Base-by-base conservation (phyloP, 2,888 invertebrate species). In the Syritta pipiens region DNA sequence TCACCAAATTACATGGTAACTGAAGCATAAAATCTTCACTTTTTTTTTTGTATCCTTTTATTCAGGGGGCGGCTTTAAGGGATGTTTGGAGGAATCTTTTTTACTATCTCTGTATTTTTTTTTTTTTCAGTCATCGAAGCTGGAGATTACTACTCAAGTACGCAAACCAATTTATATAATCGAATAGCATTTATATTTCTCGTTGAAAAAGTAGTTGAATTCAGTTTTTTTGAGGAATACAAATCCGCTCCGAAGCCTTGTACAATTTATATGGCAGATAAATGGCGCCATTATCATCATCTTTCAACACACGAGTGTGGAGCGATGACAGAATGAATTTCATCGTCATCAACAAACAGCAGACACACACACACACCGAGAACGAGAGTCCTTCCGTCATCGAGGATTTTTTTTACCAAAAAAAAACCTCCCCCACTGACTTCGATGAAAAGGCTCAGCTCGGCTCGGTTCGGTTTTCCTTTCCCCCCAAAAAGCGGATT, bases 311-410 rank as follows among this genome's bases (percentile, higher is more conserved):
- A 30, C 30, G 48, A 37, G 46, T 6, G 46, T 62, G n/a, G 28
- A 62, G 48, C 26, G 75, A 48, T 75, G 75, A 75, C 60, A 75
- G 68, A 46, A 42, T 55, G 42, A 68, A 60, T 75, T 75, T 75
- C 51, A 62, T 32, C 46, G 48, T 53, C 75, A 68, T 75, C 68
- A 68, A 68, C 68, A 32, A 46, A 68, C 26, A n/a, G n/a, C n/a
- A 46, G 46, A 46, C 22, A 12, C 26, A 37, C 22, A 9, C 14
- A 37, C 17, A 14, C 17, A 37, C 9, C 12, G 17, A 37, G 37
- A 17, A 37, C 37, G 32, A 46, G 68, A 30, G 12, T 68, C n/a
- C n/a, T n/a, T 60, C 60, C 30, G 53, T 75, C 68, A 68, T 62
- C 48, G 32, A 35, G 60, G 46, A 55, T 68, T 75, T 75, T 4